Percentiles rank a stretch among this genome's conserved stretches.
Conservation (phyloP, 2,113 vertebrate species). For the Sterrhoptilus dennistouni region DNA sequence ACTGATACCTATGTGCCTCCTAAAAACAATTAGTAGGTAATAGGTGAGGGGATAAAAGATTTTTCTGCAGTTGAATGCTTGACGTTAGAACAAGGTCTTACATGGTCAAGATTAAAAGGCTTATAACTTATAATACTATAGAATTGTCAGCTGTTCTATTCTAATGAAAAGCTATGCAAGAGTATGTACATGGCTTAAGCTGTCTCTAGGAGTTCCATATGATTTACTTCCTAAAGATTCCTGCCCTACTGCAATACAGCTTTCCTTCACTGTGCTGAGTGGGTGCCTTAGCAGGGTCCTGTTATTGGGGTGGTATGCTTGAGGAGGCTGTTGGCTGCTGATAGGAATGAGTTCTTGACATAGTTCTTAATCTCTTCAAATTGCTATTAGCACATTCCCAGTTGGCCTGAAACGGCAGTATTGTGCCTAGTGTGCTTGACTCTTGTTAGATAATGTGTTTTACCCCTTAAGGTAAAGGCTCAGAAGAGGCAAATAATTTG, state of each 20-base stretch:
- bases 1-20: background rate
- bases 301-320: background rate
- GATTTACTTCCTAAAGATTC: background rate
- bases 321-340: background rate
- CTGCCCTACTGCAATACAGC: background rate
- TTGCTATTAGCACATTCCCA: background rate
- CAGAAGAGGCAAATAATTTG: background rate
- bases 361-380: background rate
- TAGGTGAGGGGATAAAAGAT: background rate
- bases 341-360: background rate
- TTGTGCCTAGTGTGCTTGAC: background rate
- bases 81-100: background rate
- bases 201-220: background rate
- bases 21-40: background rate
- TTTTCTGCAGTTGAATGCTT: background rate
- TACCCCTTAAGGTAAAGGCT: background rate
- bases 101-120: background rate
- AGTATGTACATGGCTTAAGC: background rate
- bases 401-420: background rate
- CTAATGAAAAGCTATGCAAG: background rate
- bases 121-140: background rate
- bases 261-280: background rate
- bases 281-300: background rate
- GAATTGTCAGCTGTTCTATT: background rate
- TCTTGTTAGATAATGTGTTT: background rate